phyloP scores from a whole-genome alignment of 2,888 invertebrate genomes.

The Dryococelus australis region DNA sequence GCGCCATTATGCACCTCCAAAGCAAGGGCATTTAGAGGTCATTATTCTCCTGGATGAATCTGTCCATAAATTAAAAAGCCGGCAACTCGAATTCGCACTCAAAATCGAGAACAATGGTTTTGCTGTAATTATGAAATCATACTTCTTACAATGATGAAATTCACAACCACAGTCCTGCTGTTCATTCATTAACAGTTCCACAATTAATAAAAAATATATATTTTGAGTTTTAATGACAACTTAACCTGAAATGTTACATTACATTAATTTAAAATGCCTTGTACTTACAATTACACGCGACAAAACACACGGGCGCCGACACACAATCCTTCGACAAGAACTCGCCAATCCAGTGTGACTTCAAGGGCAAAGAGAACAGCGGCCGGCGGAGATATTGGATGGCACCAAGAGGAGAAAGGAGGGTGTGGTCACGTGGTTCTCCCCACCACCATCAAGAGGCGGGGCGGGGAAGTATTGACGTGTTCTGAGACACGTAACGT shows the following conservation, averaged over 20 bases:
- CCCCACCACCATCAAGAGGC: neutral
- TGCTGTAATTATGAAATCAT: neutral
- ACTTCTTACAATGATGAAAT: neutral
- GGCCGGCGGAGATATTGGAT: neutral
- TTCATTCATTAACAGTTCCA: neutral
- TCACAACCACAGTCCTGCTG: neutral
- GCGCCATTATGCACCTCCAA: neutral
- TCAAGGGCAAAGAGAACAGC: constrained; percentile 13
- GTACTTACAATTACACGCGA: neutral
- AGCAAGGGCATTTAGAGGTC: neutral
- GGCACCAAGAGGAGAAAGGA: neutral
- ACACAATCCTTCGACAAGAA: neutral
- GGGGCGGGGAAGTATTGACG: constrained; percentile 12
- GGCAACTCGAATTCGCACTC: neutral
- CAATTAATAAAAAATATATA: neutral
- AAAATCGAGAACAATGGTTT: neutral
- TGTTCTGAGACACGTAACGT: neutral
- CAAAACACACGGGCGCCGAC: neutral
- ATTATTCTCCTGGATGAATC: neutral
- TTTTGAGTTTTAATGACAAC: too few species aligned
- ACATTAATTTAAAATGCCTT: neutral
- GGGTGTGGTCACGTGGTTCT: neutral
- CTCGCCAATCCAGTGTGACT: neutral
- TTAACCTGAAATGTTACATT: neutral
- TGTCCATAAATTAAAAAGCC: neutral